Conservation (phyloP, 2,888 invertebrate species). For the Palloptera scutellata region DNA sequence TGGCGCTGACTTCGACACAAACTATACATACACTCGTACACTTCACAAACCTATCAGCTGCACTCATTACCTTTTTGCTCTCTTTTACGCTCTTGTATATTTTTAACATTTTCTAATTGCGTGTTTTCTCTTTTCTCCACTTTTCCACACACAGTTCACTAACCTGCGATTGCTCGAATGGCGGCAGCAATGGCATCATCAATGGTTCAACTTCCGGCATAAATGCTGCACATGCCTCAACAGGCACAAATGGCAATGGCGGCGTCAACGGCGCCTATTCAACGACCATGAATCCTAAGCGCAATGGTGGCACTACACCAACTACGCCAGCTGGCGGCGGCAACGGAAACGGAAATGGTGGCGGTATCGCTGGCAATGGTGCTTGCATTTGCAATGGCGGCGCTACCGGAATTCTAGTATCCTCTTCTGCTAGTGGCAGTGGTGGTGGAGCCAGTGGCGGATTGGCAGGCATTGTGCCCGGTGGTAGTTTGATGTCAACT, state of each 20-base stretch:
- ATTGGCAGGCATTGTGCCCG: slow-evolving; percentile 55
- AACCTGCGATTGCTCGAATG: slow-evolving; percentile 62
- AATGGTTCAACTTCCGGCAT: slow-evolving; percentile 51
- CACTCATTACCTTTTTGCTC: slow-evolving; percentile 8
- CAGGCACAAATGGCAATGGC: slow-evolving; percentile 30
- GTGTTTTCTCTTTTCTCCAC: slow-evolving; percentile 1
- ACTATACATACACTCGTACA: background rate
- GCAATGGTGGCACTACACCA: slow-evolving; percentile 57
- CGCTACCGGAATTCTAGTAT: slow-evolving; percentile 36
- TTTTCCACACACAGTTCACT: slow-evolving; percentile 53
- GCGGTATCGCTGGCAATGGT: slow-evolving; percentile 39
- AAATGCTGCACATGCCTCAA: slow-evolving; percentile 37
- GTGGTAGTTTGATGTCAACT: slow-evolving; percentile 61
- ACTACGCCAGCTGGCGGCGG: slow-evolving; percentile 50
- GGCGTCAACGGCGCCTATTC: slow-evolving; percentile 52
- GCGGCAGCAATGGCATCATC: slow-evolving; percentile 53
- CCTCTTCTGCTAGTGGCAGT: slow-evolving; percentile 4
- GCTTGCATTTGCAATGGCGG: slow-evolving; percentile 46
- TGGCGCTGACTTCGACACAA: too few species aligned
- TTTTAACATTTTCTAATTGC: slow-evolving; percentile 13
- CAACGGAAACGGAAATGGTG: slow-evolving; percentile 45
- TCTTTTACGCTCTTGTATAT: slow-evolving; percentile 5
- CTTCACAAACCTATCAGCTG: slow-evolving; percentile 5
- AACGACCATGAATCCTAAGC: slow-evolving; percentile 59
- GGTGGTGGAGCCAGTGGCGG: slow-evolving; percentile 33